A percentile compares a stretch with the other conserved stretches of the same genome.
These are phyloP conservation scores for Sepioteuthis lessoniana DNA, from an alignment of 2,888 invertebrate genomes.

Conservation along the genomic window DNA sequence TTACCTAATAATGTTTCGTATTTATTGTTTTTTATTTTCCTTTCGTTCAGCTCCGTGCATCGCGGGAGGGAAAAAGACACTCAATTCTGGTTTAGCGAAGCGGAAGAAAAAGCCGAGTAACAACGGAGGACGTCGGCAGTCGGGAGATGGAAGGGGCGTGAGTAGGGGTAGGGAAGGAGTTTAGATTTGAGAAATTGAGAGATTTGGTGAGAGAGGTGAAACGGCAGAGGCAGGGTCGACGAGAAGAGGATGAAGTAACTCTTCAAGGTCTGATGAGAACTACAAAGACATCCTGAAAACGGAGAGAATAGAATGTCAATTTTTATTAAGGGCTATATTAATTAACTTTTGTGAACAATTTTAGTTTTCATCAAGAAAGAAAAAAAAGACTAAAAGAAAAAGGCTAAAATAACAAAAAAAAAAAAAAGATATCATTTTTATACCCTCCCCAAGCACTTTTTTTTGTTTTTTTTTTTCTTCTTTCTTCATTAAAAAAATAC, in stretches of 20 bases:
- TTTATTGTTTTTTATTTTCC: background rate
- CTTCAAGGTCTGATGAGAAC: background rate
- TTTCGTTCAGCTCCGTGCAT: background rate
- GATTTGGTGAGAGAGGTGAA: background rate
- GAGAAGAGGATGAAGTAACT: background rate
- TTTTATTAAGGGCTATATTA: background rate
- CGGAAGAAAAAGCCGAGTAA: background rate
- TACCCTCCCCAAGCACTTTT: too few species aligned
- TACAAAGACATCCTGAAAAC: conserved; percentile 20
- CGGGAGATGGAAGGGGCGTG: background rate
- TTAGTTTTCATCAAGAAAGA: background rate
- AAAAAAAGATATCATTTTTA: background rate
- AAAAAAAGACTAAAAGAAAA: background rate
- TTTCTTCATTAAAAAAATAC: too few species aligned
- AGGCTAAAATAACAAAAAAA: background rate
- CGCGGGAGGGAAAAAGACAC: background rate
- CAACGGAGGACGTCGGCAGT: background rate
- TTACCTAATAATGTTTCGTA: background rate
- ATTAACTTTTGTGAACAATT: background rate
- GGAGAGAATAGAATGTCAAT: background rate
- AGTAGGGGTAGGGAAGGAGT: too few species aligned
- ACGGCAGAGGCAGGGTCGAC: background rate
- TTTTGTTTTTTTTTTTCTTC: too few species aligned
- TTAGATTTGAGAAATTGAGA: background rate
- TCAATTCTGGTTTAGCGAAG: background rate